Conservation (phyloP, 1,140 invertebrate species). For the Heliconius hermathena region DNA sequence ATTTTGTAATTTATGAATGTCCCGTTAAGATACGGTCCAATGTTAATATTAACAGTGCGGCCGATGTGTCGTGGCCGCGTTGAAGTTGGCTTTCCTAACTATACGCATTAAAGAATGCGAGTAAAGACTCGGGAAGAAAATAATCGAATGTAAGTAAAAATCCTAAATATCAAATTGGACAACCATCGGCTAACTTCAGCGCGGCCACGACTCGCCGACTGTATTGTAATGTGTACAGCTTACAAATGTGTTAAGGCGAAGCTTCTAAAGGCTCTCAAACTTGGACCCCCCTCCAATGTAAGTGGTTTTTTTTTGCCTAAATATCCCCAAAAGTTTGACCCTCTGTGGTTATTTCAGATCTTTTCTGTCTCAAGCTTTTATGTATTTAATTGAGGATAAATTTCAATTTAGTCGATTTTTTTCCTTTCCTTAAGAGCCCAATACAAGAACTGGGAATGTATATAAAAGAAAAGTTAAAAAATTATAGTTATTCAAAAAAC, state of each 20-base stretch:
- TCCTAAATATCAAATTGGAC: too few relatives aligned
- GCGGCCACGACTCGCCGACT: too few relatives aligned
- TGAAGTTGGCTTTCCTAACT: too few relatives aligned
- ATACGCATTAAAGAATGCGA: too few relatives aligned
- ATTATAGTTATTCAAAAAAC: constrained; percentile 20
- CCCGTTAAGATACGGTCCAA: constrained; percentile 62
- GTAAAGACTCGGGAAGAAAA: too few relatives aligned
- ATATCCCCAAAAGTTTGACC: neutral
- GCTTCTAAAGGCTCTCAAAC: constrained; percentile 20
- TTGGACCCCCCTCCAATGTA: neutral
- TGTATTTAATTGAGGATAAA: neutral
- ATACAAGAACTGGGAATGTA: constrained; percentile 9
- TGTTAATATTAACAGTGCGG: constrained; percentile 52
- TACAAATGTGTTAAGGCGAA: constrained; percentile 55
- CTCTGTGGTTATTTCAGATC: constrained; percentile 17
- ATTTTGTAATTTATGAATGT: too few relatives aligned
- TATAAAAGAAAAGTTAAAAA: constrained; percentile 14
- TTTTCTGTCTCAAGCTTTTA: constrained; percentile 2
- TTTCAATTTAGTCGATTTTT: neutral
- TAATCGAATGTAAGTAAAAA: too few relatives aligned
- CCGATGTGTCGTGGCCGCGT: too few relatives aligned
- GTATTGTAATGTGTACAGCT: constrained; percentile 50
- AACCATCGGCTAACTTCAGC: too few relatives aligned
- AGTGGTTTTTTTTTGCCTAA: neutral
- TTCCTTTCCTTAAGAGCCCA: neutral